Base-by-base conservation (phyloP, 1,140 invertebrate species). In the Drosophila tropicalis region DNA sequence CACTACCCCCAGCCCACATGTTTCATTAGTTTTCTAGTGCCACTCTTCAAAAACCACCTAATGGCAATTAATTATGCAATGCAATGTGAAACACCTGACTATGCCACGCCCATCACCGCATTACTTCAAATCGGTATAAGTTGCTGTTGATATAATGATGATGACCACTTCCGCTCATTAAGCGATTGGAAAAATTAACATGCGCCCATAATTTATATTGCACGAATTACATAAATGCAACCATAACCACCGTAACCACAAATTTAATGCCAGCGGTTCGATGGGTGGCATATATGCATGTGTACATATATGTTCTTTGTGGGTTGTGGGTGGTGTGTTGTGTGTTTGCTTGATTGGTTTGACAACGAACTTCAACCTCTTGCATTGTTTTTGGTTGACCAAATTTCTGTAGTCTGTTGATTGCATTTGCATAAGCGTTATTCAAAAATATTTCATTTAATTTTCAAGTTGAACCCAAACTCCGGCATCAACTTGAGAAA, bases 81-180 rank as follows among this genome's bases (percentile, higher is more conserved):
- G 51, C 79, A 69, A 36, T 64, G 54, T 64, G 68, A 66, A 63
- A 62, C 69, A 86, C 82, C 82, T 87, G 82, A 82, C 51, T 39
- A 15, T 29, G 65, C 57, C 79, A 82, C 79, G 68, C 76, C 84
- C 54, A 12, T 0, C 19, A 34, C 15, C 7, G 17, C 25, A 51
- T 32, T 10, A 34, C 60, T 40, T 40, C n/a, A 29, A n/a, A 44
- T 51, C 40, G 51, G 60, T 66, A 76, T 82, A 82, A 79, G 81
- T 41, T 63, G 19, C 70, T 72, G 72, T 76, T 69, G 74, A 84
- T 84, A 81, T 85, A 72, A 85, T 72, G 55, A 83, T 89, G 79
- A 86, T 76, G 76, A 77, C 81, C 90, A 91, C 89, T 91, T 91
- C 89, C 89, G 89, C 89, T 91, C 89, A 89, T 91, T 91, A 91